These are phyloP conservation scores for Halcyon chelicuti DNA, from an alignment of 2,797 vertebrate species.

Conservation along the genomic window DNA sequence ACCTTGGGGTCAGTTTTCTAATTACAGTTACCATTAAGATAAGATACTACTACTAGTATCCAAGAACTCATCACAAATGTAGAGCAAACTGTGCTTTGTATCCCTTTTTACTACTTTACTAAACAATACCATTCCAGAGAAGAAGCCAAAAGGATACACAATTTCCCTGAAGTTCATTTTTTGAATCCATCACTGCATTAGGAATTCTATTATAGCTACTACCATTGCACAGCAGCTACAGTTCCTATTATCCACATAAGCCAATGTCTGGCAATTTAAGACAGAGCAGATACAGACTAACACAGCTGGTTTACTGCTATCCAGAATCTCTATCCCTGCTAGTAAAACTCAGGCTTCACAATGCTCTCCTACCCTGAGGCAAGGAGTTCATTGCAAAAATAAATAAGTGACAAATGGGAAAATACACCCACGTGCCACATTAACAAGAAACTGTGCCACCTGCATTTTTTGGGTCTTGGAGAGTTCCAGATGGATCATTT, in stretches of 20 bases:
- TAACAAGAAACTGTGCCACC: fast-evolving
- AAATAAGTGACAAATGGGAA: not conserved
- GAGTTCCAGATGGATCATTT: not conserved
- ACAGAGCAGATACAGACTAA: not conserved
- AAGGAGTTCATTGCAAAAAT: not conserved
- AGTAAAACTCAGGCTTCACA: not conserved
- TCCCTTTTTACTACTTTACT: not conserved
- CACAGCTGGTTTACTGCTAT: not conserved
- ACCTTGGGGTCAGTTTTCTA: not conserved
- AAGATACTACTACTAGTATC: not conserved
- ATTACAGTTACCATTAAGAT: not conserved
- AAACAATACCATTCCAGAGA: not conserved
- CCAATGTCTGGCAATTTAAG: not conserved
- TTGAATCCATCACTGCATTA: not conserved
- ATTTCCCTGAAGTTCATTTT: not conserved
- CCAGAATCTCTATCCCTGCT: not conserved
- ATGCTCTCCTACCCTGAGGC: too few relatives aligned
- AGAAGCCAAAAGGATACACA: not conserved
- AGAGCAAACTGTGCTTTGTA: not conserved
- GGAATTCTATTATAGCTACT: not conserved
- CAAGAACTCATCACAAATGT: not conserved
- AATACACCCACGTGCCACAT: not conserved
- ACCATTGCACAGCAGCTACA: not conserved
- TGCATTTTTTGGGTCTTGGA: not conserved
- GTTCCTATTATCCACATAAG: not conserved